Evolutionary conservation across 2,113 vertebrate species (phyloP).

Genomic region (Asarcornis scutulata): DNA sequence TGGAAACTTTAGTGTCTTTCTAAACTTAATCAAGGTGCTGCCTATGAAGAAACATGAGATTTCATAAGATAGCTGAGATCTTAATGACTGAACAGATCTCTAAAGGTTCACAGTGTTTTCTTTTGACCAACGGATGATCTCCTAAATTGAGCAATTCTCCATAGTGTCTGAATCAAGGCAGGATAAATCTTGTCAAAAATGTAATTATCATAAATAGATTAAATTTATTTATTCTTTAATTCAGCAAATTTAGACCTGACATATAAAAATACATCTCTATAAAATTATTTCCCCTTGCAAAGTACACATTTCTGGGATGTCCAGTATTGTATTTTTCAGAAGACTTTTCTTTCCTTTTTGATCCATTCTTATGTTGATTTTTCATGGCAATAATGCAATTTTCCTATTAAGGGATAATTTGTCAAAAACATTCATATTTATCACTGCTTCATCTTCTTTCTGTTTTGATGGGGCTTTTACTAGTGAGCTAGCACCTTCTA

Average conservation of each 20-base stretch:
- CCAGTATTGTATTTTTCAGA: not conserved
- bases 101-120: not conserved
- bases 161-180: not conserved
- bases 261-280: not conserved
- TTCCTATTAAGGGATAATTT: not conserved
- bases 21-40: not conserved
- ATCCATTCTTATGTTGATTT: not conserved
- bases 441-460: not conserved
- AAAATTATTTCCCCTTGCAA: not conserved
- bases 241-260: not conserved
- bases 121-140: not conserved
- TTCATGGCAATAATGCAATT: not conserved
- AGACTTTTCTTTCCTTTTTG: not conserved
- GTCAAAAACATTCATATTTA: not conserved
- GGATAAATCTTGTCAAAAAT: not conserved
- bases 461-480: not conserved
- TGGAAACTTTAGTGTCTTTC: not conserved
- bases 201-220: not conserved
- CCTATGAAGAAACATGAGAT: not conserved
- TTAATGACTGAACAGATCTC: not conserved
- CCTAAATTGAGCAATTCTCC: not conserved
- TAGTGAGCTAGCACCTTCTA: not conserved
- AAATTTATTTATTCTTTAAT: not conserved
- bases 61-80: not conserved
- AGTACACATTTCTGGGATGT: not conserved